Evolutionary conservation across 2,888 invertebrate genomes (phyloP).

Genomic region (Tenthredo amoena): DNA sequence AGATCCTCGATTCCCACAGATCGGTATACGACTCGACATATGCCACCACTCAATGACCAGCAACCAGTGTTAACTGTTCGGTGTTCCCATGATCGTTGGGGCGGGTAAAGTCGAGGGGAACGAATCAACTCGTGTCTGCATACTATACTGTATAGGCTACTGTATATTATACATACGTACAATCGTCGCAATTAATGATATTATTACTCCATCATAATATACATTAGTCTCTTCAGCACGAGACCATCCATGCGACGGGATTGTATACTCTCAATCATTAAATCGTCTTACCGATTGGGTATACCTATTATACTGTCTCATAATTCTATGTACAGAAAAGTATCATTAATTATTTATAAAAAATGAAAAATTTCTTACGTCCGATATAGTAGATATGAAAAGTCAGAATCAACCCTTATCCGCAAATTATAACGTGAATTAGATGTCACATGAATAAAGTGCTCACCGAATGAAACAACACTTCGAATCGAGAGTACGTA

Average conservation of each 20-base stretch:
- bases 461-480: not conserved
- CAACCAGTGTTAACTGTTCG: conserved; percentile 47
- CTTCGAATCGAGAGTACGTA: not conserved
- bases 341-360: not conserved
- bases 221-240: not conserved
- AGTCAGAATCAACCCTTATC: too few species aligned
- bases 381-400: too few species aligned
- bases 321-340: not conserved
- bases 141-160: not conserved
- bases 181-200: conserved; percentile 31
- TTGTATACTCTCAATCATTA: not conserved
- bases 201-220: not conserved
- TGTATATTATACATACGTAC: not conserved
- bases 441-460: too few species aligned
- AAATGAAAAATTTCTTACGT: too few species aligned
- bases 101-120: conserved; percentile 35
- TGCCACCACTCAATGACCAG: conserved; percentile 51
- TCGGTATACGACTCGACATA: conserved; percentile 51
- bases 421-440: too few species aligned
- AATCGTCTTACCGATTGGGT: not conserved
- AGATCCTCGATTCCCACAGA: conserved; percentile 73
- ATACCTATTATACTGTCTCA: not conserved
- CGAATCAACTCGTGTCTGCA: conserved; percentile 46
- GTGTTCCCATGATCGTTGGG: conserved; percentile 51
- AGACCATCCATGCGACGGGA: not conserved